These are phyloP conservation scores for Calliopum simillimum DNA, from an alignment of 2,888 invertebrate genomes.

Conservation along the genomic window DNA sequence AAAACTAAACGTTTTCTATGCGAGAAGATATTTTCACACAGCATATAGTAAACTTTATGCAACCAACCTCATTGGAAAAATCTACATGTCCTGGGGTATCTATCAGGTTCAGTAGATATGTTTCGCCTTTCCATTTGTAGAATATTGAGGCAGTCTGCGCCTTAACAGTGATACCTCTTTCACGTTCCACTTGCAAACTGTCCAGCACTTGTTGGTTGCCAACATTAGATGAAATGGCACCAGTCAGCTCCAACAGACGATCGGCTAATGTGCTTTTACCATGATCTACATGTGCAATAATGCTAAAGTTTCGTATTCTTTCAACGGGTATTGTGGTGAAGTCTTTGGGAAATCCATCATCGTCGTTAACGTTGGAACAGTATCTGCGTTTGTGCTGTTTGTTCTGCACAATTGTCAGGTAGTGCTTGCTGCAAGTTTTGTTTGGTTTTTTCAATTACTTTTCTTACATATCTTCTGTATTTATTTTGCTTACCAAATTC, in stretches of 20 bases:
- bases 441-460: not conserved
- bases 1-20: too few relatives aligned
- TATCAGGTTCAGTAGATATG: slow-evolving; percentile 91
- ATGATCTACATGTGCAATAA: slow-evolving; percentile 99
- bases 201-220: slow-evolving; percentile 81
- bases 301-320: slow-evolving; percentile 90
- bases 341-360: slow-evolving; percentile 44
- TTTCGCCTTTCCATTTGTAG: slow-evolving; percentile 74
- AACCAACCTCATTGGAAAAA: slow-evolving; percentile 90
- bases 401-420: not conserved
- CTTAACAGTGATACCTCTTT: slow-evolving; percentile 98
- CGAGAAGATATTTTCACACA: not conserved
- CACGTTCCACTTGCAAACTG: slow-evolving; percentile 87
- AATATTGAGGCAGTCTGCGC: slow-evolving; percentile 94
- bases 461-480: too few relatives aligned
- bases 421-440: not conserved
- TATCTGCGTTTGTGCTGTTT: not conserved
- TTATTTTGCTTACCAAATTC: slow-evolving; percentile 7
- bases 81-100: slow-evolving; percentile 99
- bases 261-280: slow-evolving; percentile 98
- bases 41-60: not conserved
- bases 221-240: slow-evolving; percentile 76
- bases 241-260: slow-evolving; percentile 91
- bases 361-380: not conserved
- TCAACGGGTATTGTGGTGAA: slow-evolving; percentile 57